Evolutionary conservation across 2,113 vertebrate species (phyloP), one percentile per base, ranked within the genome.

Genomic region (Chlamydotis undulata): DNA sequence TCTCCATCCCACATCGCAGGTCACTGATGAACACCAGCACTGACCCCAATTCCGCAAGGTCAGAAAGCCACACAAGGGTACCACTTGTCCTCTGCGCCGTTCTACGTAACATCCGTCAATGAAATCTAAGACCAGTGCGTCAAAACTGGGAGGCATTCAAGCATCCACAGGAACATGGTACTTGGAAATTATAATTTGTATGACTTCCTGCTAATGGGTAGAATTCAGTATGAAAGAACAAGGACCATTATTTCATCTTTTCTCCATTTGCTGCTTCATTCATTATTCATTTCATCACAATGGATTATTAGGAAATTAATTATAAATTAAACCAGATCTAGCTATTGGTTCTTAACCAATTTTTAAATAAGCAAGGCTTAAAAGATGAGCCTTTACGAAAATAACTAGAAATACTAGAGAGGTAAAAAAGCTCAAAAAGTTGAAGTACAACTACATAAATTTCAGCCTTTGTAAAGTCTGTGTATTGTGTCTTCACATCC

Each of bases 81-180:
- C 55, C 14, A 4, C 43, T n/a, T n/a, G 37, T n/a, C 43, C 23
- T 39, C 78, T 28, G 55, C 4, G 0, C 9, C 1, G 0, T 18
- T 39, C 33, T 11, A 24, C 2, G 0, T 10, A 37, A 65, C 52
- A 43, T 10, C 69, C 60, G 57, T 35, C 39, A 49, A 29, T 6
- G 13, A 67, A 39, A 73, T n/a, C 19, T 3, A 53, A 70, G 52
- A 49, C 4, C 26, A 53, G n/a, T 16, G 17, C 3, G 14, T 29
- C 63, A n/a, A 55, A 75, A 43, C 39, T 3, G 15, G 69, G 37
- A 0, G 0, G 28, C 37, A 52, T 14, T 68, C 49, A 50, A 52
- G 31, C 2, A 0, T 18, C 67, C 56, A 21, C 0, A n/a, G 28
- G 53, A 91, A 91, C 18, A 8, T 0, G 1, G 52, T 35, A 39